Evolutionary conservation across 2,888 invertebrate species (phyloP).

Genomic region (Allolobophora icterica): DNA sequence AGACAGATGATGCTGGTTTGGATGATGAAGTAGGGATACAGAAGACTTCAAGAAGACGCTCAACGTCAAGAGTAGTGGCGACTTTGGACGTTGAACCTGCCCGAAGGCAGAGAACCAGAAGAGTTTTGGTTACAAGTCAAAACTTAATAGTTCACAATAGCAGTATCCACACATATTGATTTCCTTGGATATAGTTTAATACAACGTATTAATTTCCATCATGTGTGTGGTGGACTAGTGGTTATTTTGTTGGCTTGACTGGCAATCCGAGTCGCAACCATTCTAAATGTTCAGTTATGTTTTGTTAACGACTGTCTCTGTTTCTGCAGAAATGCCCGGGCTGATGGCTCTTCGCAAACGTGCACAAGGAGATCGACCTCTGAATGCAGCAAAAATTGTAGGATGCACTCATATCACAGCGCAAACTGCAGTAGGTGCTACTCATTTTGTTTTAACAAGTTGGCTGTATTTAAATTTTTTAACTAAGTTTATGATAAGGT

Average conservation of each 20-base stretch:
- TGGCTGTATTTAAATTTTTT: neutral
- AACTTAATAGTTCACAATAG: neutral
- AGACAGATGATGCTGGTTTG: no score
- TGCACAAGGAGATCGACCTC: slow-evolving; percentile 86
- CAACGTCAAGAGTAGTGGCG: no score
- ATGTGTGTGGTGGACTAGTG: neutral
- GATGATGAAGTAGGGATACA: no score
- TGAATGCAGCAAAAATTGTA: slow-evolving; percentile 93
- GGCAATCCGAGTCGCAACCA: neutral
- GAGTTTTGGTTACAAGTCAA: neutral
- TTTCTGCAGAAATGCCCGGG: slow-evolving; percentile 87
- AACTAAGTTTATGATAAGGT: neutral
- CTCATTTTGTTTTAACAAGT: neutral
- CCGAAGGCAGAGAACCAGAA: no score
- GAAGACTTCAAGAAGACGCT: no score
- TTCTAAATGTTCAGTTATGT: neutral
- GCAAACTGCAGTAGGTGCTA: slow-evolving; percentile 82
- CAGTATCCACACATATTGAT: neutral
- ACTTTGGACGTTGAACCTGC: no score
- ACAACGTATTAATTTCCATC: neutral
- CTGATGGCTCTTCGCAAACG: slow-evolving; percentile 91
- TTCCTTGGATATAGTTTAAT: neutral
- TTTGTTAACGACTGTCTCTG: neutral
- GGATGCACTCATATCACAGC: slow-evolving; percentile 98
- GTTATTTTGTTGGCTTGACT: neutral